Conservation (phyloP, 2,113 vertebrate genomes). For the Muscicapa adusta region DNA sequence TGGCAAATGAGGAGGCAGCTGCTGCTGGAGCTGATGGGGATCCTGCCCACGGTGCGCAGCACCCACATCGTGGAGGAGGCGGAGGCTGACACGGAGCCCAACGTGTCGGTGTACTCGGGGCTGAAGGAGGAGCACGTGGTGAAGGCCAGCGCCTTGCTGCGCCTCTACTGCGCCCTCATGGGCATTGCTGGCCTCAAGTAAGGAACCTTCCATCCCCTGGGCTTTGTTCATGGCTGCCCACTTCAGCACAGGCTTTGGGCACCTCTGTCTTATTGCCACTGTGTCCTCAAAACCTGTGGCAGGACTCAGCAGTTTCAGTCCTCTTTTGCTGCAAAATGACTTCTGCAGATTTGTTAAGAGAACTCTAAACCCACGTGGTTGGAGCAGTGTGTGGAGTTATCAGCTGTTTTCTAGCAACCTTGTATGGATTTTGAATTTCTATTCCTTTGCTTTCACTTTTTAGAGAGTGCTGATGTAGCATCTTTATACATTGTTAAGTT, state of each 20-base stretch:
- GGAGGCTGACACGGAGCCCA: conserved; percentile 73
- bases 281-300: not conserved
- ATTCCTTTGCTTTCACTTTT: not conserved
- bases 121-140: conserved; percentile 95
- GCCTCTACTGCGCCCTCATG: conserved; percentile 96
- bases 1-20: conserved; percentile 98
- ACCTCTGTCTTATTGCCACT: not conserved
- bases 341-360: not conserved
- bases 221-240: not conserved
- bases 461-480: not conserved
- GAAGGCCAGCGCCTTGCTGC: conserved; percentile 92
- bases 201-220: not conserved
- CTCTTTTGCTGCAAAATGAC: not conserved
- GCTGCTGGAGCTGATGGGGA: conserved; percentile 91
- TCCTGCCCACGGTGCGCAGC: conserved; percentile 90
- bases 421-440: not conserved
- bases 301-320: rapidly evolving
- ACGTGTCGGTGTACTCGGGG: conserved; percentile 84
- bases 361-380: not conserved
- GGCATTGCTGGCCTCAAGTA: conserved; percentile 97
- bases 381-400: not conserved
- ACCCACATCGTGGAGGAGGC: conserved; percentile 81
- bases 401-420: not conserved
- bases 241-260: not conserved
- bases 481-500: not conserved